phyloP scores from a whole-genome alignment of 2,797 vertebrate genomes.

The Arnoldichthys spilopterus region DNA sequence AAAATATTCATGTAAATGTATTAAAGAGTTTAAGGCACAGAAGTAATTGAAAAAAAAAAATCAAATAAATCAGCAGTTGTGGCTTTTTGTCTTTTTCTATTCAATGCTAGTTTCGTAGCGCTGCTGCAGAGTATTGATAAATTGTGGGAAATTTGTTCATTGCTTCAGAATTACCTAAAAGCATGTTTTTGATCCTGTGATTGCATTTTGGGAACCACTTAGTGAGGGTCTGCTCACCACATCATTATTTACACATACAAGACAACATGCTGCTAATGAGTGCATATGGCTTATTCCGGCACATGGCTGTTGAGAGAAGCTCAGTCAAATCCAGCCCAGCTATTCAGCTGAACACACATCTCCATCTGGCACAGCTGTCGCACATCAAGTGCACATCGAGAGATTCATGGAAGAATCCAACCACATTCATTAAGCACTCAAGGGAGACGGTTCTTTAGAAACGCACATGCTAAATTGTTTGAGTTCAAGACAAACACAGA shows the following conservation, averaged over 20 bases:
- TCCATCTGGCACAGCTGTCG: constrained; percentile 38
- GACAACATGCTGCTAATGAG: constrained; percentile 25
- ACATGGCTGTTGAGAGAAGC: constrained; percentile 7
- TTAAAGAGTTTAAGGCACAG: no score
- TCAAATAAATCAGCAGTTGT: no score
- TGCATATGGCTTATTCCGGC: constrained; percentile 20
- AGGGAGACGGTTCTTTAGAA: constrained; percentile 23
- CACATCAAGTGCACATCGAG: constrained; percentile 20
- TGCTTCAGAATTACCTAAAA: no score
- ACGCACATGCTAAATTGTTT: constrained; percentile 25
- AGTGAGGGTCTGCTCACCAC: not conserved
- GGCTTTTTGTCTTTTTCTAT: not conserved
- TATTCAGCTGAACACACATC: constrained; percentile 7
- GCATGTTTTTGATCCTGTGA: not conserved
- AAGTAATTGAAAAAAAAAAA: no score
- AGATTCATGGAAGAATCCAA: constrained; percentile 31
- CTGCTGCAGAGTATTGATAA: constrained; percentile 1
- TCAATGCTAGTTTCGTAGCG: not conserved
- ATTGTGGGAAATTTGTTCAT: not conserved
- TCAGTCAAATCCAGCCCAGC: not conserved
- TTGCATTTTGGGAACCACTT: not conserved
- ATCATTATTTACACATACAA: constrained; percentile 29
- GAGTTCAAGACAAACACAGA: constrained; percentile 35
- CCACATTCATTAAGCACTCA: constrained; percentile 42
- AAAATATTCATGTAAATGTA: no score